A percentile compares a stretch with the other conserved stretches of the same genome.
These are phyloP conservation scores for Nebria brevicollis DNA, from an alignment of 2,888 invertebrate species.

Conservation along the genomic window DNA sequence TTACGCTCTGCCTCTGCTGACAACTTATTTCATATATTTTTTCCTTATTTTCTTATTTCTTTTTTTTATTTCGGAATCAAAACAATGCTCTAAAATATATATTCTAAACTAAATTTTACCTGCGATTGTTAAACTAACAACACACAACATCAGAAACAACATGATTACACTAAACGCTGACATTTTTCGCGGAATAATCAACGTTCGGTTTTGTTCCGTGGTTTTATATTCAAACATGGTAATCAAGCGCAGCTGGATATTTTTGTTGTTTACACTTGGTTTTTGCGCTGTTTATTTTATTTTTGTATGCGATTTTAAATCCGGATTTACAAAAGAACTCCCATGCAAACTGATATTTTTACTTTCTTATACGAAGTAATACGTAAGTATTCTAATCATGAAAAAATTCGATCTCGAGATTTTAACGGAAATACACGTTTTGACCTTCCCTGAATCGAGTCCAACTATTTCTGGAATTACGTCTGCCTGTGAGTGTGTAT, in stretches of 20 bases:
- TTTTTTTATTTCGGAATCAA: no score
- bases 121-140: constrained; percentile 24
- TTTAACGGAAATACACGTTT: no score
- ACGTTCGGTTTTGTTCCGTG: background rate
- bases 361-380: no score
- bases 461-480: no score
- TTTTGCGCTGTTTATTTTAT: constrained; percentile 21
- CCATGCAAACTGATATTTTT: constrained; percentile 20
- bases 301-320: constrained; percentile 21
- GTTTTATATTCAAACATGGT: constrained; percentile 32
- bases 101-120: constrained; percentile 15
- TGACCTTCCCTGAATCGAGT: no score
- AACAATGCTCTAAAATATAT: no score
- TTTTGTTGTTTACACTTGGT: constrained; percentile 43
- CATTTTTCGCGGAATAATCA: constrained; percentile 19
- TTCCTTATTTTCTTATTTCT: no score
- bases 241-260: constrained; percentile 18
- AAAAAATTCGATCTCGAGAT: no score
- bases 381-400: no score
- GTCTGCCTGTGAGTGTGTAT: no score
- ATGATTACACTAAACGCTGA: constrained; percentile 40
- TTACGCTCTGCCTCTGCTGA: no score
- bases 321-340: constrained; percentile 2
- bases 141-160: constrained; percentile 31
- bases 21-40: no score